Percentiles rank a stretch among this genome's conserved stretches.
These are phyloP conservation scores for Formica selysi DNA, from an alignment of 1,140 invertebrate species.

Conservation along the genomic window DNA sequence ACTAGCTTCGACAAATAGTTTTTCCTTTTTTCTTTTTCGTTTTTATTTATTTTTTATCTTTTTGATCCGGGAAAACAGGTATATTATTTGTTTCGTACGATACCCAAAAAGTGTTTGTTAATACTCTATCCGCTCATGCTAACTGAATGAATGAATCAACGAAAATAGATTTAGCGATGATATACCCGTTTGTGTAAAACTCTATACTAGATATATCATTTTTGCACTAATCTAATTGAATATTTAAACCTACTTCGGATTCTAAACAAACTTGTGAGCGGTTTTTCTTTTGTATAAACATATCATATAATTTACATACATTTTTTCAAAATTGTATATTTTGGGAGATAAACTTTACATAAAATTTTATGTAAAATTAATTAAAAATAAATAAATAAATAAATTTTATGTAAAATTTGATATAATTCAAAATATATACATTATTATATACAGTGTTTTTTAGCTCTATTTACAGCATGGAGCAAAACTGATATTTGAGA, in stretches of 20 bases:
- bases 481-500: slow-evolving; percentile 7
- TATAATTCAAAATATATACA: not conserved
- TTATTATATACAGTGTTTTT: not conserved
- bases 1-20: too few species aligned
- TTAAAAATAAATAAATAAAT: too few species aligned
- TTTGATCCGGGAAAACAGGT: too few species aligned
- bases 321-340: not conserved
- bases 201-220: not conserved
- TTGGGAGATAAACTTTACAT: not conserved
- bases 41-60: too few species aligned
- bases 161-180: too few species aligned
- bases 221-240: not conserved
- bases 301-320: not conserved
- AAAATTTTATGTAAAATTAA: not conserved
- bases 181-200: too few species aligned
- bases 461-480: not conserved
- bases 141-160: too few species aligned
- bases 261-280: not conserved
- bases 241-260: not conserved
- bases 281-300: not conserved
- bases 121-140: too few species aligned
- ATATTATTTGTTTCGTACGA: too few species aligned
- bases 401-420: too few species aligned
- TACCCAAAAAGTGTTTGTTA: too few species aligned
- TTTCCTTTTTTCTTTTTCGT: too few species aligned